A percentile compares a stretch with the other conserved stretches of the same genome.
Evolutionary conservation across 2,113 vertebrate genomes (phyloP).

Genomic region (Phoxinus phoxinus): DNA sequence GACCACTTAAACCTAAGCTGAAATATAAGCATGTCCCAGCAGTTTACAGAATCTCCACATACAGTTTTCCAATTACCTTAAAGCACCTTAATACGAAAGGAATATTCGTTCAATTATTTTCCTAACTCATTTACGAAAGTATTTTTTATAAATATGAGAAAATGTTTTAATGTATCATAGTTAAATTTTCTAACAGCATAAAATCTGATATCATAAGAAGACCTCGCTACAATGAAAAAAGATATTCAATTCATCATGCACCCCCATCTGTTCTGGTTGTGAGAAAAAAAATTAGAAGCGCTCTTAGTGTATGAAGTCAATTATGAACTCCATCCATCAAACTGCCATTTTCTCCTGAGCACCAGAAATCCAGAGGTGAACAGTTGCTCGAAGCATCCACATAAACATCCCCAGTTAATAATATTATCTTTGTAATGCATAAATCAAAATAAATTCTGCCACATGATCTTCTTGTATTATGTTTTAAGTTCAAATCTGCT

Average conservation of each 20-base stretch:
- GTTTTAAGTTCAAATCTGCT: constrained; percentile 1
- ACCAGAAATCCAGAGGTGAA: constrained; percentile 45
- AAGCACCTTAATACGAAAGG: not conserved
- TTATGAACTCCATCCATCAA: constrained; percentile 70
- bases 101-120: too few relatives aligned
- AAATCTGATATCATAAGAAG: constrained; percentile 36
- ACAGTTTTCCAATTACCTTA: constrained; percentile 3
- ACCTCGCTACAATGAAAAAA: constrained; percentile 41
- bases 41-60: not conserved
- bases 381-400: constrained; percentile 19
- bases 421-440: constrained; percentile 23
- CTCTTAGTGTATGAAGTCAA: constrained; percentile 64
- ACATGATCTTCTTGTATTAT: not conserved
- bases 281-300: constrained; percentile 60
- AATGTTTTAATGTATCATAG: not conserved
- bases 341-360: constrained; percentile 57
- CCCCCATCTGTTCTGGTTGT: constrained; percentile 57
- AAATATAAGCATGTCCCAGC: not conserved
- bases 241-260: constrained; percentile 61
- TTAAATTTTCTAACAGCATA: not conserved
- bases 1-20: not conserved
- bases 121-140: too few relatives aligned
- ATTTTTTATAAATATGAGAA: not conserved
- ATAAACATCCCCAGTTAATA: constrained; percentile 26
- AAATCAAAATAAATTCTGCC: not conserved